Conservation (phyloP, 2,888 invertebrate genomes). For the Cynaeus angustus region DNA sequence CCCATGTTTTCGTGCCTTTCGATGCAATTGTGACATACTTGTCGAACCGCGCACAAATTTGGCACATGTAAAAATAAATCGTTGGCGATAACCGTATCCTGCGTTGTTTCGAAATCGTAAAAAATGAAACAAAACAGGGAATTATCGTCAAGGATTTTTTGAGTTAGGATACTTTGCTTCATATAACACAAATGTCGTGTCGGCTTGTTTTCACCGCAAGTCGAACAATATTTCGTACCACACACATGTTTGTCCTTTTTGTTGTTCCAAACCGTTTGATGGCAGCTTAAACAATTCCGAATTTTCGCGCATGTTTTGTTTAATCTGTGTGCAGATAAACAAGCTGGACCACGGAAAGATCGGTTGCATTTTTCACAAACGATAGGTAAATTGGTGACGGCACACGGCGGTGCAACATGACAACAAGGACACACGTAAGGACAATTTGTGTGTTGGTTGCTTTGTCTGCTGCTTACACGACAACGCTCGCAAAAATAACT, state of each 20-base stretch:
- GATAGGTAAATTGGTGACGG: no score
- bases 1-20: neutral
- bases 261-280: constrained; percentile 14
- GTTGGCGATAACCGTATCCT: neutral
- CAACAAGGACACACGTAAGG: constrained; percentile 37
- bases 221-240: neutral
- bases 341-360: no score
- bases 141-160: neutral
- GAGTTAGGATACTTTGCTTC: constrained; percentile 1
- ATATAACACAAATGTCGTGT: constrained; percentile 41
- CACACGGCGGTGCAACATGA: constrained; percentile 34
- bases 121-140: constrained; percentile 9
- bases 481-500: constrained; percentile 40
- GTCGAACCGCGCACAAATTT: constrained; percentile 32
- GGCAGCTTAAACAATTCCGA: constrained; percentile 29
- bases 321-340: no score
- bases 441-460: constrained; percentile 29
- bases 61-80: constrained; percentile 27
- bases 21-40: constrained; percentile 28
- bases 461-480: neutral
- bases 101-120: constrained; percentile 22
- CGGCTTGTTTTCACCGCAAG: constrained; percentile 10
- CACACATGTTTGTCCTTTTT: constrained; percentile 17
- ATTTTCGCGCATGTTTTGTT: constrained; percentile 28
- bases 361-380: neutral